Percentiles rank a stretch among this genome's conserved stretches.
These are phyloP conservation scores for Hydrotaea cyrtoneurina DNA, from an alignment of 2,888 invertebrate species.

Conservation along the genomic window DNA sequence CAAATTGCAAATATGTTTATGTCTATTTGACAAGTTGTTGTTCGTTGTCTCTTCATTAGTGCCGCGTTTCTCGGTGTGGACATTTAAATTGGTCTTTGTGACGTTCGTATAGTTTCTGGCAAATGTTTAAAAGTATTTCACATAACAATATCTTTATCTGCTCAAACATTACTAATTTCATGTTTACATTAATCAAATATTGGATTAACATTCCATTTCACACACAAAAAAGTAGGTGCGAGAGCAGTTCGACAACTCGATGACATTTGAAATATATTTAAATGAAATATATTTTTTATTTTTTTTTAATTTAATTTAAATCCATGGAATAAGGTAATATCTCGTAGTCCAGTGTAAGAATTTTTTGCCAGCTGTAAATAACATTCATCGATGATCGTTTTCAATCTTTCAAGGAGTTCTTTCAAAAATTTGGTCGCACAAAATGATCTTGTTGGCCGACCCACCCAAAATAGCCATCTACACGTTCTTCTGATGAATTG, in stretches of 20 bases:
- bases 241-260: no score
- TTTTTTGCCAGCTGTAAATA: no score
- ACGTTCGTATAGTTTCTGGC: constrained; percentile 19
- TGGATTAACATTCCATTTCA: neutral
- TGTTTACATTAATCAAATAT: constrained; percentile 18
- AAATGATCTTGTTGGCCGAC: no score
- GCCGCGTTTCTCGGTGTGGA: constrained; percentile 39
- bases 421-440: no score
- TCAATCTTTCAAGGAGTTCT: no score
- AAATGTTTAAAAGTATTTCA: constrained; percentile 16
- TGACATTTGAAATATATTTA: neutral
- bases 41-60: constrained; percentile 59
- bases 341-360: no score
- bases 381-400: no score
- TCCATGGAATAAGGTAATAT: no score
- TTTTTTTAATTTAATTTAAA: no score
- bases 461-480: no score
- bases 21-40: constrained; percentile 3
- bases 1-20: constrained; percentile 51
- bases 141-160: constrained; percentile 11
- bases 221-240: no score
- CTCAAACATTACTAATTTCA: neutral
- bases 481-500: no score
- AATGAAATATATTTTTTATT: constrained; percentile 1
- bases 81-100: constrained; percentile 37